These are phyloP conservation scores for Tinamus guttatus DNA, from an alignment of 2,113 vertebrate species.

Conservation along the genomic window DNA sequence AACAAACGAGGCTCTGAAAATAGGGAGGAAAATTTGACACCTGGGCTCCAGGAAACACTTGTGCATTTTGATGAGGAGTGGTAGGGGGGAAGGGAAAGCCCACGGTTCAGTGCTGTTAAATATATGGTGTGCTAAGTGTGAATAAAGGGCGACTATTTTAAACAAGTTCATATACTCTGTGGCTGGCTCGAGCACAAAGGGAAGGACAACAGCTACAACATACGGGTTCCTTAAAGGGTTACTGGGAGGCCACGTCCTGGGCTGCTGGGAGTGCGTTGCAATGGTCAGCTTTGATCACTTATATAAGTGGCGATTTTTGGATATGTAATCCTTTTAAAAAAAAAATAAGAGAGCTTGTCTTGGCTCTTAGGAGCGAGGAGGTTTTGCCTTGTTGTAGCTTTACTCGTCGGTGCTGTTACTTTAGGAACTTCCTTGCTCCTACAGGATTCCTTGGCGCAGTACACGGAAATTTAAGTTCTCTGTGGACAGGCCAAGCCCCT, in stretches of 20 bases:
- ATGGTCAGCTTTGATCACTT: neutral
- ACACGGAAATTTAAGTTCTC: neutral
- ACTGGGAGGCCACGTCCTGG: constrained; percentile 6
- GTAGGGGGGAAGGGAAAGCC: neutral
- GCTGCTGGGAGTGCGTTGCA: neutral
- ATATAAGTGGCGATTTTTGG: neutral
- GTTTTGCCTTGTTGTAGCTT: neutral
- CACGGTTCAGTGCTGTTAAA: constrained; percentile 15
- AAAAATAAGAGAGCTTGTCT: neutral
- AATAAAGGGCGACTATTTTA: constrained; percentile 54
- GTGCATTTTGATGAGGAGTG: constrained; percentile 35
- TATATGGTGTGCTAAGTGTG: constrained; percentile 56
- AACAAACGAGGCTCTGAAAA: constrained; percentile 61
- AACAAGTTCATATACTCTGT: neutral
- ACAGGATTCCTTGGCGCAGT: neutral
- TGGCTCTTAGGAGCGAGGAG: neutral
- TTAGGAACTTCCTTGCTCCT: neutral
- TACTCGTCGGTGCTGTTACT: rapidly evolving
- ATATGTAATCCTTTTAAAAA: neutral
- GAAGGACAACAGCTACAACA: neutral
- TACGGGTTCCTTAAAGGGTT: neutral
- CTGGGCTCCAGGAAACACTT: constrained; percentile 50
- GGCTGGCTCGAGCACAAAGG: constrained; percentile 11
- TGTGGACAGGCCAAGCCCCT: neutral
- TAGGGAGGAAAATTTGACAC: constrained; percentile 52